A percentile compares a stretch with the other conserved stretches of the same genome.
These are phyloP conservation scores for Cerceris rybyensis DNA, from an alignment of 2,888 invertebrate genomes.

Conservation along the genomic window DNA sequence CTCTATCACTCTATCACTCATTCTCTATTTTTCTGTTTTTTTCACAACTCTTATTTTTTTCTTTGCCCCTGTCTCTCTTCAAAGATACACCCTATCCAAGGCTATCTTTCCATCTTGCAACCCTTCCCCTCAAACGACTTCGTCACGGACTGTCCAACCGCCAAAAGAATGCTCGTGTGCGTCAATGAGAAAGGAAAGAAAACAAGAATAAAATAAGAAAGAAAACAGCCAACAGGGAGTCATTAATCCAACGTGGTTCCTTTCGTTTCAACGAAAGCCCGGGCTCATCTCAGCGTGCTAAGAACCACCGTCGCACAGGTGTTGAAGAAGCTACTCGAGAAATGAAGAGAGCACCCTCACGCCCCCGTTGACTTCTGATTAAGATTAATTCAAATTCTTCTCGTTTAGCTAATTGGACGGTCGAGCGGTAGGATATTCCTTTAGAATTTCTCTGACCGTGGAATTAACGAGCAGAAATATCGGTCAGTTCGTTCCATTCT, in stretches of 20 bases:
- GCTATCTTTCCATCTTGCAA: too few species aligned
- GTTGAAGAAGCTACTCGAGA: slow-evolving; percentile 22
- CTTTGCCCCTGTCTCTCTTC: too few species aligned
- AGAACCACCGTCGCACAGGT: slow-evolving; percentile 8
- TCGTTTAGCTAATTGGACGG: slow-evolving; percentile 18
- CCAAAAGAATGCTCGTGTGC: too few species aligned
- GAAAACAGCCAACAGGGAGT: neutral
- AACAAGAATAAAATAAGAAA: neutral
- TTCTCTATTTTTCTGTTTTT: too few species aligned
- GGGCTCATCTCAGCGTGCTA: slow-evolving; percentile 1
- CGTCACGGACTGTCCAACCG: too few species aligned
- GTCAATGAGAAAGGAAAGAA: too few species aligned
- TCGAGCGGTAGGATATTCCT: neutral
- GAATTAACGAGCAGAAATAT: neutral
- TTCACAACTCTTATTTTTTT: too few species aligned
- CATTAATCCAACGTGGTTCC: slow-evolving; percentile 10
- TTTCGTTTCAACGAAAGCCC: neutral
- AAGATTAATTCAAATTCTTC: slow-evolving; percentile 30
- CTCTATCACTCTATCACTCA: too few species aligned
- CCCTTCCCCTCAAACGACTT: too few species aligned
- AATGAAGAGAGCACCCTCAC: slow-evolving; percentile 9
- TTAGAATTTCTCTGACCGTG: neutral
- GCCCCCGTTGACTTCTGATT: slow-evolving; percentile 18
- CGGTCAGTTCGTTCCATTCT: neutral
- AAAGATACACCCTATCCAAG: too few species aligned